These are phyloP conservation scores for Drosophila emarginata DNA, from an alignment of 2,888 invertebrate species.

Conservation along the genomic window DNA sequence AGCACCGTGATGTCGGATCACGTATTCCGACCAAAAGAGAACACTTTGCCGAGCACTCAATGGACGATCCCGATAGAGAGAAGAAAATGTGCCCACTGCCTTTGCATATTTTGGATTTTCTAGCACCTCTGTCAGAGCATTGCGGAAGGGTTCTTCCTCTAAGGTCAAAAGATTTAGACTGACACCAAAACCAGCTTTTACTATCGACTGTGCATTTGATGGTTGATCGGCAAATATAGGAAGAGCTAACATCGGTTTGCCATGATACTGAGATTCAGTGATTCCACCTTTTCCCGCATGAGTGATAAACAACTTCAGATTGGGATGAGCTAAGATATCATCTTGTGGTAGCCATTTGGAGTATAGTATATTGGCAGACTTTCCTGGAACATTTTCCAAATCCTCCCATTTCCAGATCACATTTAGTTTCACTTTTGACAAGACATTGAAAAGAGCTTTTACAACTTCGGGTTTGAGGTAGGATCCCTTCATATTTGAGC, in stretches of 20 bases:
- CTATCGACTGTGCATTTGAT: slow-evolving; percentile 55
- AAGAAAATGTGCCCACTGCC: slow-evolving; percentile 81
- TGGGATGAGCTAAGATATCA: slow-evolving; percentile 85
- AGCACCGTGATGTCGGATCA: slow-evolving; percentile 84
- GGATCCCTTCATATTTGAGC: slow-evolving; percentile 78
- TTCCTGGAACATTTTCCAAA: slow-evolving; percentile 83
- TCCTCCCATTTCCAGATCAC: slow-evolving; percentile 88
- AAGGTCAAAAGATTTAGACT: slow-evolving; percentile 42
- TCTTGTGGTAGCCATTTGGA: slow-evolving; percentile 88
- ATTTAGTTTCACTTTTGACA: slow-evolving; percentile 84
- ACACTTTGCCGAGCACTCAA: slow-evolving; percentile 83
- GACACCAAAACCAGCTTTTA: slow-evolving; percentile 55
- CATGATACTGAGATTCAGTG: slow-evolving; percentile 85
- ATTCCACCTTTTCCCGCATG: slow-evolving; percentile 87
- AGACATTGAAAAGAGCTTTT: slow-evolving; percentile 84
- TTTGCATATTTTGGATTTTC: slow-evolving; percentile 56
- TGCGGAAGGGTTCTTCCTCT: slow-evolving; percentile 43
- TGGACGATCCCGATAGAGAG: slow-evolving; percentile 84
- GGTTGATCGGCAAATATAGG: slow-evolving; percentile 72
- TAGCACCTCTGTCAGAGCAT: slow-evolving; percentile 60
- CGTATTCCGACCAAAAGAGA: slow-evolving; percentile 85
- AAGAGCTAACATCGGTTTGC: slow-evolving; percentile 82
- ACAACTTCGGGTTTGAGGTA: slow-evolving; percentile 83
- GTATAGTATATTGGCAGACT: slow-evolving; percentile 84
- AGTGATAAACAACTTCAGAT: slow-evolving; percentile 85